These are phyloP conservation scores for Suillia variegata DNA, from an alignment of 2,888 invertebrate genomes.

Conservation along the genomic window DNA sequence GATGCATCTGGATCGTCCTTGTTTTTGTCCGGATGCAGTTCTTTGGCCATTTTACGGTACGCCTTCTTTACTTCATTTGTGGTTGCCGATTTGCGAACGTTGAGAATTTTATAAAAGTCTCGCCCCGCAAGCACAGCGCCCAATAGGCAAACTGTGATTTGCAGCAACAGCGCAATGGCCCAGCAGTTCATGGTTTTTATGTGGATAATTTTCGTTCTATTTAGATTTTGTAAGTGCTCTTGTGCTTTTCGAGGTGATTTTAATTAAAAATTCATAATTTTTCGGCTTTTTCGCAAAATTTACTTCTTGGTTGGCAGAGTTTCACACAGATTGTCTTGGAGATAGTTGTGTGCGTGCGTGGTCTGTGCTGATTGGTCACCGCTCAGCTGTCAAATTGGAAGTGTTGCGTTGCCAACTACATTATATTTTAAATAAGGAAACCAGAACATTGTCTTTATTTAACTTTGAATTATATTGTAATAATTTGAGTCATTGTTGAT, in stretches of 20 bases:
- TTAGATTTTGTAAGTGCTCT: neutral
- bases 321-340: neutral
- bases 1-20: conserved; percentile 91
- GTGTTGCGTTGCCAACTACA: neutral
- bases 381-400: neutral
- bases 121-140: conserved; percentile 67
- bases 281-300: neutral
- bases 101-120: conserved; percentile 93
- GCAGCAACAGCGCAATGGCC: conserved; percentile 37
- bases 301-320: neutral
- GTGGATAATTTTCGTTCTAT: conserved; percentile 16
- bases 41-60: conserved; percentile 92
- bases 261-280: neutral
- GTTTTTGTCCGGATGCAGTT: conserved; percentile 97
- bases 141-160: conserved; percentile 40
- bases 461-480: too few relatives aligned
- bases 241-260: too few relatives aligned
- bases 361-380: neutral
- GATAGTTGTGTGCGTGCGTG: neutral
- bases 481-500: too few relatives aligned
- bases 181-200: conserved; percentile 46
- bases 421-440: too few relatives aligned
- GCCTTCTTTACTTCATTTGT: conserved; percentile 97
- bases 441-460: too few relatives aligned
- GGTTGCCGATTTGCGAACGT: conserved; percentile 77